phyloP scores from a whole-genome alignment of 2,888 invertebrate species.

The Rhodophaea formosa region DNA sequence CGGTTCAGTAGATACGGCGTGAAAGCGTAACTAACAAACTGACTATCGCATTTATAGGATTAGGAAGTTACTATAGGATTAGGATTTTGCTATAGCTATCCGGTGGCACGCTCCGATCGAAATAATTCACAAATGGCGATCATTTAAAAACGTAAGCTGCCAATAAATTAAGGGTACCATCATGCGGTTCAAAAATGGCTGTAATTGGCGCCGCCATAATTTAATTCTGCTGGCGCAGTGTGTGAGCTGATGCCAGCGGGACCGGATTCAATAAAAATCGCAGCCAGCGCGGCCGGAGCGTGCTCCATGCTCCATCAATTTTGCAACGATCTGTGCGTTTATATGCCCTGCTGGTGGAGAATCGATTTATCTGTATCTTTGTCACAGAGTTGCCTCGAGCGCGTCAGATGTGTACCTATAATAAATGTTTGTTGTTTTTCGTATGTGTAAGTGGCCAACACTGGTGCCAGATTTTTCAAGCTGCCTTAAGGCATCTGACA shows the following conservation, averaged over 20 bases:
- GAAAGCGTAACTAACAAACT: no score
- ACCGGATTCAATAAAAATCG: slow-evolving; percentile 68
- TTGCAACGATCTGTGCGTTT: slow-evolving; percentile 30
- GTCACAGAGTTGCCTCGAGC: neutral
- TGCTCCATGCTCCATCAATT: slow-evolving; percentile 54
- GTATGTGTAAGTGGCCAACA: no score
- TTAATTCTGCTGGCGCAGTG: slow-evolving; percentile 74
- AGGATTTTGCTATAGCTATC: no score
- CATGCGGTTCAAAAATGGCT: slow-evolving; percentile 70
- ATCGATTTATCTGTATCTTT: neutral
- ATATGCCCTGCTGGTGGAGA: neutral
- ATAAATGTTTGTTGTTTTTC: no score
- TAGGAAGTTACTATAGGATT: no score
- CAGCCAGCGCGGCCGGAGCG: slow-evolving; percentile 42
- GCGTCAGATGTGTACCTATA: no score
- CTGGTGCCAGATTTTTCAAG: no score
- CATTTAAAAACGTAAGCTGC: slow-evolving; percentile 34
- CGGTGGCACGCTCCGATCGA: neutral
- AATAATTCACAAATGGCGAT: neutral
- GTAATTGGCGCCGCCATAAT: slow-evolving; percentile 74
- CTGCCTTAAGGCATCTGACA: no score
- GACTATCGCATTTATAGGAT: no score
- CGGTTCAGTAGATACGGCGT: no score
- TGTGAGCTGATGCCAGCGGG: slow-evolving; percentile 73
- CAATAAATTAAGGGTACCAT: slow-evolving; percentile 72